Evolutionary conservation across 2,888 invertebrate genomes (phyloP), one percentile per base, ranked within the genome.

Genomic region (Amblyjoppa proteus): DNA sequence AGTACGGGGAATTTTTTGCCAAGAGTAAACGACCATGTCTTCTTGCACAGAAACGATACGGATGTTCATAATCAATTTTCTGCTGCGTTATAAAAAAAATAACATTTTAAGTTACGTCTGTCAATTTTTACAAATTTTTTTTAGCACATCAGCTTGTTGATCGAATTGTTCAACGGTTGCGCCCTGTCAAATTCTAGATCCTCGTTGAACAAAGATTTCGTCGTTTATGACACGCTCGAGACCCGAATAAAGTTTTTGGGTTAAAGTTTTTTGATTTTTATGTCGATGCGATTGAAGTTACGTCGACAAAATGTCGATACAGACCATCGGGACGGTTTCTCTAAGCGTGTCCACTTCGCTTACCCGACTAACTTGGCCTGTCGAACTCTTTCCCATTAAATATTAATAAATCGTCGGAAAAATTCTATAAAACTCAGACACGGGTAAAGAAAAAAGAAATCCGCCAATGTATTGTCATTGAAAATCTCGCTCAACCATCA

Each of bases 211-310:
- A 31, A 31, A 3, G 28, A 31, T 31, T 3, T 3, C 28, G 28
- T 31, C 20, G 20, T 20, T 20, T 20, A 20, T 77, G 53, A n/a
- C 68, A 38, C 69, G 28, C 38, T 25, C 53, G 68, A 51, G 68
- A 56, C 28, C 53, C 53, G 58, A 61, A 58, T 7, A 56, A 71
- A 71, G 71, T 71, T 71, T 79, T 64, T 41, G 38, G 49, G 49
- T 11, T 6, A 41, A 61, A 71, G 34, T 71, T 79, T 79, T 61
- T 61, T 3, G 61, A 64, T 64, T 71, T 79, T 71, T 38, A 79
- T 64, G 70, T 68, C 58, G 25, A 73, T 16, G 68, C 77, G 73
- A 56, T 66, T 66, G 45, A 82, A 73, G 68, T 56, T 38, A 56
- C 78, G 78, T 41, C 38, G 38, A 20, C 41, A 11, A 20, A n/a